Evolutionary conservation across 2,888 invertebrate species (phyloP), one percentile per base, ranked within the genome.

Genomic region (Drosophila phalerata): DNA sequence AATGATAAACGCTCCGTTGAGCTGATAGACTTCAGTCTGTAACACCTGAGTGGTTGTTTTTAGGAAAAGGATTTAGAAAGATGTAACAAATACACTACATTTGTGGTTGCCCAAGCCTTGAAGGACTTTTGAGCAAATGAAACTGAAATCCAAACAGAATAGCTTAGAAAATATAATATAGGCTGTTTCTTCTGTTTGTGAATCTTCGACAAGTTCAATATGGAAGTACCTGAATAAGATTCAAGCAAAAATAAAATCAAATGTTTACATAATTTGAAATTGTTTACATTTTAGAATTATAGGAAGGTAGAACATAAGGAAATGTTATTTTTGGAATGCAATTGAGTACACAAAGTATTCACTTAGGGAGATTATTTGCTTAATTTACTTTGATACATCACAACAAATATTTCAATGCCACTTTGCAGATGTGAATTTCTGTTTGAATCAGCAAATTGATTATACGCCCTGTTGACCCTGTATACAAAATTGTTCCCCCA

Each of bases 1-100:
- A 85, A 79, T 82, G 82, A 88, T 85, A 79, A 81, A 88, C 71
- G 69, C 49, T 73, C 55, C 58, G 57, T 64, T 74, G 64, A 63
- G 45, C 32, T 55, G 40, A 64, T 51, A 55, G 73, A 65, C 64
- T 61, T 70, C 48, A 37, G 56, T 48, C 40, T 5, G 15, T 13
- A 38, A 37, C 73, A 75, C 62, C 66, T 66, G 34, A 56, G 25
- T 13, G 15, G 38, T 30, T 53, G 28, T 28, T 34, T n/a, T 25
- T n/a, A n/a, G 15, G 32, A 6, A 9, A 11, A 1, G 2, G 11
- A 17, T 5, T 43, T 19, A 9, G 40, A 10, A n/a, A n/a, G 10
- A 32, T 25, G 19, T 22, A 52, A 17, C 56, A 43, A 64, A 3
- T 45, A 53, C 34, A 61, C 32, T 19, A 28, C 9, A 32, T 43